phyloP scores from a whole-genome alignment of 2,113 vertebrate genomes.

The Perca fluviatilis region DNA sequence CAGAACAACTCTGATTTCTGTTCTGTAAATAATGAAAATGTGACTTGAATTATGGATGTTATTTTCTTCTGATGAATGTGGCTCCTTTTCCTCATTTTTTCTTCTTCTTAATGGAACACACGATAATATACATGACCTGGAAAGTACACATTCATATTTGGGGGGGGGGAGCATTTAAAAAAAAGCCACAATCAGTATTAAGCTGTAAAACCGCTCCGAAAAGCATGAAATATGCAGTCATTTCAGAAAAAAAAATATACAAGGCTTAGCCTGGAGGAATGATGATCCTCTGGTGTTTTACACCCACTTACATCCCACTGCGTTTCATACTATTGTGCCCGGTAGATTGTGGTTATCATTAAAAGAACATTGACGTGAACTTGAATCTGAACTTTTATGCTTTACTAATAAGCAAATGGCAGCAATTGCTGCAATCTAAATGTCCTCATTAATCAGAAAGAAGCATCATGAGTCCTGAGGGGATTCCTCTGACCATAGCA shows the following conservation, averaged over 20 bases:
- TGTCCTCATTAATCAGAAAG: slow-evolving; percentile 48
- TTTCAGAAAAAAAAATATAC: slow-evolving; percentile 23
- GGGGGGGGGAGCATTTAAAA: slow-evolving; percentile 31
- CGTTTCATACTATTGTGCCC: slow-evolving; percentile 18
- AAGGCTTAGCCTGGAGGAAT: slow-evolving; percentile 17
- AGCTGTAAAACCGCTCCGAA: slow-evolving; percentile 41
- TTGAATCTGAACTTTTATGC: slow-evolving; percentile 32
- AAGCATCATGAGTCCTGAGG: slow-evolving; percentile 49
- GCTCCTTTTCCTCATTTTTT: neutral
- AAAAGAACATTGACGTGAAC: slow-evolving; percentile 40
- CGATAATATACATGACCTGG: slow-evolving; percentile 48
- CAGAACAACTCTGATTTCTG: slow-evolving; percentile 74
- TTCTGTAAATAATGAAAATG: slow-evolving; percentile 77
- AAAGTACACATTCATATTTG: slow-evolving; percentile 54
- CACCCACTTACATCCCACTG: slow-evolving; percentile 20
- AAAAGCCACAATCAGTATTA: slow-evolving; percentile 48
- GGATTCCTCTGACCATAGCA: slow-evolving; percentile 52
- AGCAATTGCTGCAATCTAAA: slow-evolving; percentile 51
- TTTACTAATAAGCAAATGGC: slow-evolving; percentile 35
- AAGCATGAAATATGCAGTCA: slow-evolving; percentile 33
- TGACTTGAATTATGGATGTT: slow-evolving; percentile 62
- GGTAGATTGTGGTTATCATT: slow-evolving; percentile 25
- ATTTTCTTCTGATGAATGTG: slow-evolving; percentile 57
- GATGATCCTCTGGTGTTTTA: slow-evolving; percentile 40
- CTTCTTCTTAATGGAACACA: slow-evolving; percentile 44